A percentile compares a stretch with the other conserved stretches of the same genome.
Conservation (phyloP, 2,888 invertebrate species). For the Lepas anatifera region DNA sequence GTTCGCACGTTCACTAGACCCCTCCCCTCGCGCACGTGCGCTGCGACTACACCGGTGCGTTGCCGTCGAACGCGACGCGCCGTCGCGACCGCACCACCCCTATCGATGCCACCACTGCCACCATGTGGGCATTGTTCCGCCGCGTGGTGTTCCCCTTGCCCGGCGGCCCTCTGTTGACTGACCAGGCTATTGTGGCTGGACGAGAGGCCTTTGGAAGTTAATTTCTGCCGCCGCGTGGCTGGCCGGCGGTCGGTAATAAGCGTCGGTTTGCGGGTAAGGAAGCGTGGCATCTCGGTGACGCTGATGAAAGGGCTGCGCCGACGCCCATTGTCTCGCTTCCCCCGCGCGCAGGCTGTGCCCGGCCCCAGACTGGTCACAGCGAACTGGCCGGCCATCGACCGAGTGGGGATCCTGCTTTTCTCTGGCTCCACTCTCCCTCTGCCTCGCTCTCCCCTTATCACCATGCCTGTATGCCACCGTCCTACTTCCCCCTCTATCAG, state of each 20-base stretch:
- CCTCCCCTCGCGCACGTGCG: neutral
- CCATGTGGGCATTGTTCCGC: constrained; percentile 1
- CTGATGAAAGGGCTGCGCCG: neutral
- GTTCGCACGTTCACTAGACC: too few species aligned
- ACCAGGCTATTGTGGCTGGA: constrained; percentile 4
- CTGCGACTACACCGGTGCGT: neutral
- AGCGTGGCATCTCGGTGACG: constrained; percentile 2
- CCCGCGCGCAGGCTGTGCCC: too few species aligned
- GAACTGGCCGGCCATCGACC: too few species aligned
- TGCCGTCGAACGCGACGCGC: neutral
- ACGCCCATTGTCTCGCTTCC: neutral
- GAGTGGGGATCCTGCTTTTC: too few species aligned
- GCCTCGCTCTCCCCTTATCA: too few species aligned
- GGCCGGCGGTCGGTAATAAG: neutral
- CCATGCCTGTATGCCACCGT: too few species aligned
- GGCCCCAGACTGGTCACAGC: too few species aligned
- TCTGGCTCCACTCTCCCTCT: too few species aligned
- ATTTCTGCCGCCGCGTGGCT: neutral
- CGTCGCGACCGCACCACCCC: neutral
- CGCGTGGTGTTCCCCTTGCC: neutral
- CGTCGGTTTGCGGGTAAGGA: neutral
- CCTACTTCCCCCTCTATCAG: too few species aligned
- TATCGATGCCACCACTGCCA: neutral
- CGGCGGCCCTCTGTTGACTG: constrained; percentile 1
- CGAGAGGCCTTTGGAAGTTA: constrained; percentile 9